Percentiles rank a stretch among this genome's conserved stretches.
Conservation (phyloP, 92 coral and sea anemone species). For the Micromussa lordhowensis region DNA sequence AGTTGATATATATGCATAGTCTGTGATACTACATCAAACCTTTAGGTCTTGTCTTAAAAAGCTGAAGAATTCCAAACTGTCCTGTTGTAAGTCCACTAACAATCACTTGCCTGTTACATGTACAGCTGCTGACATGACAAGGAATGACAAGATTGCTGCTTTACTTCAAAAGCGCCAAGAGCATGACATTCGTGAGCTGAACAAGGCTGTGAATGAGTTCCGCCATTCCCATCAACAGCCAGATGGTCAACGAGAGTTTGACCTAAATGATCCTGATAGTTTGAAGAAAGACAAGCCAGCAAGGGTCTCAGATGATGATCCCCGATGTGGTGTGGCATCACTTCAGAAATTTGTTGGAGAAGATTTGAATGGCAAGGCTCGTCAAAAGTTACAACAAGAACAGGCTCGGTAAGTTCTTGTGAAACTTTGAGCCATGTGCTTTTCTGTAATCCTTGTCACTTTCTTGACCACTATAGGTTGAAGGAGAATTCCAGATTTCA, state of each 20-base stretch:
- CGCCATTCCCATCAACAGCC: constrained; percentile 88
- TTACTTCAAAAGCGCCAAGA: constrained; percentile 94
- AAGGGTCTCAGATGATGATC: constrained; percentile 97
- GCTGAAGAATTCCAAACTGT: no score
- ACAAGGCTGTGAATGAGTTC: constrained; percentile 86
- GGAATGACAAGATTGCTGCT: constrained; percentile 92
- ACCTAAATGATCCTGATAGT: constrained; percentile 94
- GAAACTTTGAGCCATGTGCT: no score
- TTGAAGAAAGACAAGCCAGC: constrained; percentile 98
- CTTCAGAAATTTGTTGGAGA: constrained; percentile 97
- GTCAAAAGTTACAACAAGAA: constrained; percentile 91
- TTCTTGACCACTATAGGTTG: no score
- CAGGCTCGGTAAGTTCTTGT: constrained; percentile 80
- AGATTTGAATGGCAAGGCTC: constrained; percentile 86
- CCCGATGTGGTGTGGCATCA: constrained; percentile 92
- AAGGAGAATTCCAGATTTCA: not conserved
- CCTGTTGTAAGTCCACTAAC: no score
- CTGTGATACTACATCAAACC: no score
- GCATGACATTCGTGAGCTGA: constrained; percentile 92
- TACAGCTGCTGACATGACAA: constrained; percentile 97
- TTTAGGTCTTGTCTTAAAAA: no score
- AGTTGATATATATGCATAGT: no score
- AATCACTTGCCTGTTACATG: not conserved
- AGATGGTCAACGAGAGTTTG: constrained; percentile 91
- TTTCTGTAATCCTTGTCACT: no score